Evolutionary conservation across 2,888 invertebrate genomes (phyloP).

Genomic region (Phlogophora meticulosa): DNA sequence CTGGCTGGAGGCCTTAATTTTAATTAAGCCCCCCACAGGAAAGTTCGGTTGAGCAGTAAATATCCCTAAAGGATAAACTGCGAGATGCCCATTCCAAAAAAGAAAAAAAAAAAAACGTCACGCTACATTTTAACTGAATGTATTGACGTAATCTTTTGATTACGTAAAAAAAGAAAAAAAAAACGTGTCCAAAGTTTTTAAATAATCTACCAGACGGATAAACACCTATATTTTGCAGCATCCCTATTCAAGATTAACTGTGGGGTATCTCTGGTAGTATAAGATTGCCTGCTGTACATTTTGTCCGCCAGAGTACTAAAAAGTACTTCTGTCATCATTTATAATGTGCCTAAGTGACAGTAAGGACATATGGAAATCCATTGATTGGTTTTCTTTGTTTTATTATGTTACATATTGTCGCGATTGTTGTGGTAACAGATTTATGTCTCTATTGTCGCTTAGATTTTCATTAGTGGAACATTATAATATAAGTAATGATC

Average conservation of each 20-base stretch:
- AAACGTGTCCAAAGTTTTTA: too few relatives aligned
- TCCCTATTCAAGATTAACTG: neutral
- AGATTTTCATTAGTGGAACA: neutral
- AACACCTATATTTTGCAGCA: too few relatives aligned
- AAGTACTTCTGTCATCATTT: conserved; percentile 1
- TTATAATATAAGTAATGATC: neutral
- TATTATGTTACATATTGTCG: conserved; percentile 18
- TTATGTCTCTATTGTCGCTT: neutral
- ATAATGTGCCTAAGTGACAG: neutral
- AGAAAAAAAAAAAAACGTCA: too few relatives aligned
- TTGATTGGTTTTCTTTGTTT: conserved; percentile 34
- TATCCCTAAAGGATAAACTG: too few relatives aligned
- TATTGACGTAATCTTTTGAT: too few relatives aligned
- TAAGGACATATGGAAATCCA: conserved; percentile 26
- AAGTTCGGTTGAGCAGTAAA: too few relatives aligned
- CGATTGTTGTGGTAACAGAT: neutral
- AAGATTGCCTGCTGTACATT: too few relatives aligned
- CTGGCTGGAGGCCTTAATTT: too few relatives aligned
- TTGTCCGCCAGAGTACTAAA: neutral
- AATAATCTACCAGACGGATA: too few relatives aligned
- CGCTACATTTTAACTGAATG: too few relatives aligned
- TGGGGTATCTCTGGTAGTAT: neutral
- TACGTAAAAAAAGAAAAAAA: too few relatives aligned
- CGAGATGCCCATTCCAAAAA: neutral
- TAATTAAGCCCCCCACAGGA: too few relatives aligned